Conservation (phyloP, 2,888 invertebrate genomes). For the Eledona agricola region DNA sequence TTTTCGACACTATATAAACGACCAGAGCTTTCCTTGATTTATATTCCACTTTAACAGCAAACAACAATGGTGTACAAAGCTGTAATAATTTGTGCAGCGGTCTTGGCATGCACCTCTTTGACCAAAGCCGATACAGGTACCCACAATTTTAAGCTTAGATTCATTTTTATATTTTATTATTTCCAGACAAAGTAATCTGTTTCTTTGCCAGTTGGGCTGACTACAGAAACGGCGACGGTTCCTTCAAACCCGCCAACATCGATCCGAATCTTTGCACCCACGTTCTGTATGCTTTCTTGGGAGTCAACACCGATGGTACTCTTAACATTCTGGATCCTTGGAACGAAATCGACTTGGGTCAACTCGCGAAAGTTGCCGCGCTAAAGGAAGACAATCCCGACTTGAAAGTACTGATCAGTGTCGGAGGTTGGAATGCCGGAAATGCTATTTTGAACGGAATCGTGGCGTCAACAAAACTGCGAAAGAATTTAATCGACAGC, state of each 20-base stretch:
- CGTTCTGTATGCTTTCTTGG: constrained; percentile 77
- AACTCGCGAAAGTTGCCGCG: constrained; percentile 33
- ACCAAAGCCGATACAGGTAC: too few species aligned
- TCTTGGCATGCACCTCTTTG: too few species aligned
- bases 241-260: constrained; percentile 72
- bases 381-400: constrained; percentile 65
- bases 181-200: constrained; percentile 27
- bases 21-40: too few species aligned
- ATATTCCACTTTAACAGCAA: too few species aligned
- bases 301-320: constrained; percentile 66
- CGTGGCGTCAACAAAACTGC: not conserved
- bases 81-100: too few species aligned
- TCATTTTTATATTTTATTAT: too few species aligned
- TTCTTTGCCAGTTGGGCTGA: constrained; percentile 34
- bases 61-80: too few species aligned
- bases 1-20: too few species aligned
- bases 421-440: constrained; percentile 79
- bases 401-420: constrained; percentile 68
- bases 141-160: too few species aligned
- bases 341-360: constrained; percentile 29
- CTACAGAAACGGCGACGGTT: constrained; percentile 67
- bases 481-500: constrained; percentile 47
- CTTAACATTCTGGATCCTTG: constrained; percentile 67
- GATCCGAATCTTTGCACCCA: constrained; percentile 78
- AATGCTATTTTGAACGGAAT: not conserved